These are phyloP conservation scores for Tragulus kanchil DNA, from an alignment of 2,113 vertebrate species.

Conservation along the genomic window DNA sequence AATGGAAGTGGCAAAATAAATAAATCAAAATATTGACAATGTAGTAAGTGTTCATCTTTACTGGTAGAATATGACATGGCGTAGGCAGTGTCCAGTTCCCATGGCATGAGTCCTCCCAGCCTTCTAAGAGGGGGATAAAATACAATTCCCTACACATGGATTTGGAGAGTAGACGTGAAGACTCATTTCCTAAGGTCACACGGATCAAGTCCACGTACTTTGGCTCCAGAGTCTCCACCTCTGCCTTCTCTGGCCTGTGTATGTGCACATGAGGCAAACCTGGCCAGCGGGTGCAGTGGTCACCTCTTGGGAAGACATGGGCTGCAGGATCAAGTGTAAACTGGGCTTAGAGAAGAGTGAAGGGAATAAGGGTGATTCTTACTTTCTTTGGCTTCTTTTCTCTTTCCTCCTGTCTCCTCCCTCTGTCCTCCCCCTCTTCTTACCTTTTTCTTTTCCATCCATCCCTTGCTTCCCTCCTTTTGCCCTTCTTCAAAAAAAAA, in stretches of 20 bases:
- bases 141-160: rapidly evolving
- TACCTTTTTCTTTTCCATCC: too few relatives aligned
- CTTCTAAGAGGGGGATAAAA: neutral
- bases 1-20: too few relatives aligned
- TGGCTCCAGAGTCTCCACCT: neutral
- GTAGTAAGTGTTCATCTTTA: neutral
- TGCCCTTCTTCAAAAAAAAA: neutral
- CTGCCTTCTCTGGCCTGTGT: rapidly evolving
- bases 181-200: neutral
- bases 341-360: neutral
- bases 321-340: neutral
- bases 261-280: rapidly evolving
- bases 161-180: rapidly evolving
- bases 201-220: rapidly evolving
- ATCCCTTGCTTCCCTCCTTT: neutral
- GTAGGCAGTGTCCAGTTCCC: neutral
- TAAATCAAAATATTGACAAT: too few relatives aligned
- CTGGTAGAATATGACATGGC: neutral
- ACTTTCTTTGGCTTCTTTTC: neutral
- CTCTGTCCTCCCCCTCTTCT: too few relatives aligned
- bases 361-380: neutral
- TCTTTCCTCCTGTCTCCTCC: neutral
- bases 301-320: neutral
- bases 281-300: neutral
- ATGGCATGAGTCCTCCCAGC: too few relatives aligned